Evolutionary conservation across 2,113 vertebrate genomes (phyloP).

Genomic region (Corvus hawaiiensis): DNA sequence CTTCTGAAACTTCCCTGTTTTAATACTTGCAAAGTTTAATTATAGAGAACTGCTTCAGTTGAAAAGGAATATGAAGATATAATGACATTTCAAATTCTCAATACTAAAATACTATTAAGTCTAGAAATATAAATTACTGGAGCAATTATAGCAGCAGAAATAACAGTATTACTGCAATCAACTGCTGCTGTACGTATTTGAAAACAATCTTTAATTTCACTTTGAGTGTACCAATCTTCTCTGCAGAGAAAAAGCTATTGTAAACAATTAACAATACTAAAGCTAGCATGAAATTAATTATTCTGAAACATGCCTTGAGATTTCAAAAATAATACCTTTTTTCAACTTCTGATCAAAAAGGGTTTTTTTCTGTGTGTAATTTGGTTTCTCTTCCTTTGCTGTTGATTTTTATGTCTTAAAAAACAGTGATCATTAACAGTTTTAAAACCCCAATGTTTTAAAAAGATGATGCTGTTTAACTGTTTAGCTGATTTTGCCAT

Average conservation of each 20-base stretch:
- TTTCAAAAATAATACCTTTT: background rate
- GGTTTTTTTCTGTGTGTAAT: background rate
- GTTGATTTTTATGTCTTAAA: background rate
- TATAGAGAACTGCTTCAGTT: background rate
- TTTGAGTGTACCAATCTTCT: conserved; percentile 24
- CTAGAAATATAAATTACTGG: conserved; percentile 11
- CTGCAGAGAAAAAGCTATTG: background rate
- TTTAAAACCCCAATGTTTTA: background rate
- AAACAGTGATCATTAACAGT: background rate
- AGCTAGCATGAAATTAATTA: conserved; percentile 26
- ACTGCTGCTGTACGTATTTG: conserved; percentile 16
- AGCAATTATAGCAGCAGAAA: conserved; percentile 45
- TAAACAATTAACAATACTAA: conserved; percentile 49
- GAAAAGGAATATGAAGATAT: background rate
- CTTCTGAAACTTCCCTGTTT: background rate
- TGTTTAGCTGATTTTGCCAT: background rate
- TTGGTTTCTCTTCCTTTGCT: background rate
- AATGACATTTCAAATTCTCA: conserved; percentile 21
- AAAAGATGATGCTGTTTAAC: background rate
- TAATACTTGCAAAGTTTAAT: background rate
- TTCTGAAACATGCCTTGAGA: conserved; percentile 11
- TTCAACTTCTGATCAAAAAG: background rate
- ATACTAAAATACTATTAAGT: background rate
- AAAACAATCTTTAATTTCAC: conserved; percentile 45
- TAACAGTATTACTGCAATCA: conserved; percentile 22